Evolutionary conservation across 2,888 invertebrate genomes (phyloP).

Genomic region (Lasioglossum villosulum): DNA sequence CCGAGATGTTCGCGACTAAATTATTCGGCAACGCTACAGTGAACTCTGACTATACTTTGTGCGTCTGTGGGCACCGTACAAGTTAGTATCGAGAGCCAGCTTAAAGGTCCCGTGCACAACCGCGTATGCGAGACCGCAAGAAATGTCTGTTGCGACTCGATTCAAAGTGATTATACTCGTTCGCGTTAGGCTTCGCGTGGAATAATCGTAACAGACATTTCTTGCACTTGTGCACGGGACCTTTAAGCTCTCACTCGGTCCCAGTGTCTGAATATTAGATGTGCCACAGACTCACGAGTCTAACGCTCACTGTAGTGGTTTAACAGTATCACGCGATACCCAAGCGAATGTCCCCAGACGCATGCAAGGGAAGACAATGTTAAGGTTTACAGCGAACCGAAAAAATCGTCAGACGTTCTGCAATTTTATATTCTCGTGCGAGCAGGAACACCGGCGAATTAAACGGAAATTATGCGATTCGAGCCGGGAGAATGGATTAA

Average conservation of each 20-base stretch:
- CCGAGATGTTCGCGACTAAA: not conserved
- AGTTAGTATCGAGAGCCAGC: not conserved
- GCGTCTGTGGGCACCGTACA: not conserved
- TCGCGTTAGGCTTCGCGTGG: no score
- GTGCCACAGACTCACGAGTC: not conserved
- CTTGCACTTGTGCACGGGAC: not conserved
- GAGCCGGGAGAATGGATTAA: conserved; percentile 20
- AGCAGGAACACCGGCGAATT: conserved; percentile 18
- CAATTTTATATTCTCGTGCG: conserved; percentile 21
- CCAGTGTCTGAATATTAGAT: not conserved
- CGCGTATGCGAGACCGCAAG: not conserved
- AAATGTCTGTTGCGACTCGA: not conserved
- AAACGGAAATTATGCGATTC: conserved; percentile 37
- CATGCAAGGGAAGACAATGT: not conserved
- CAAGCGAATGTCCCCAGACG: no score
- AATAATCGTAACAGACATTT: not conserved
- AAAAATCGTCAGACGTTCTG: not conserved
- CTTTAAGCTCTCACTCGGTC: not conserved
- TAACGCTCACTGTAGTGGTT: not conserved
- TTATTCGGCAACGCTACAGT: not conserved
- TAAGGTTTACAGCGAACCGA: no score
- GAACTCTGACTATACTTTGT: not conserved
- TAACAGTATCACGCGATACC: no score
- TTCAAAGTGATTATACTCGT: not conserved
- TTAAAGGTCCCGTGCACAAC: conserved; percentile 2